Conservation (phyloP, 2,888 invertebrate species). For the Bombylius discolor region DNA sequence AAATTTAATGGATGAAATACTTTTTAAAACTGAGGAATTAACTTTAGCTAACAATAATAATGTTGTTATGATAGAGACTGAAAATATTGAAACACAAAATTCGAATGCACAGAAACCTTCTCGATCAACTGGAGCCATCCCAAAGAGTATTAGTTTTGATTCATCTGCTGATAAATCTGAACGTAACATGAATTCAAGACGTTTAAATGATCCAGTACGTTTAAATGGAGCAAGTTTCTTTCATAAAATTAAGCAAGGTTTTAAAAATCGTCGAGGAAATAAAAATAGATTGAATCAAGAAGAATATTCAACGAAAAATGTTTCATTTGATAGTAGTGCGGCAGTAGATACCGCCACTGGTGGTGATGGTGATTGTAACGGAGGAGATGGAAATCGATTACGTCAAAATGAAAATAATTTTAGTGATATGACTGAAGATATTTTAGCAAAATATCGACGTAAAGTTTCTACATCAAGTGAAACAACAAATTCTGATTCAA, state of each 20-base stretch:
- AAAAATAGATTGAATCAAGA: constrained; percentile 18
- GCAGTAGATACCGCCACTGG: constrained; percentile 1
- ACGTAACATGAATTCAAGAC: constrained; percentile 32
- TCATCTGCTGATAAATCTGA: constrained; percentile 73
- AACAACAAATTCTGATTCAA: constrained; percentile 37
- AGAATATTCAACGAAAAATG: constrained; percentile 22
- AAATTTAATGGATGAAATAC: constrained; percentile 18
- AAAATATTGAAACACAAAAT: constrained; percentile 7
- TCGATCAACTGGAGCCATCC: constrained; percentile 69
- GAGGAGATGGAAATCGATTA: not conserved
- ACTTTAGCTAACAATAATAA: constrained; percentile 21
- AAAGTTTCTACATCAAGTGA: constrained; percentile 44
- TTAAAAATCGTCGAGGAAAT: constrained; percentile 50
- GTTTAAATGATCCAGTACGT: constrained; percentile 26
- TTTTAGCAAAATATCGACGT: constrained; percentile 84
- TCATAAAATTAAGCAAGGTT: constrained; percentile 55
- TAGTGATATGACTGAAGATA: constrained; percentile 75
- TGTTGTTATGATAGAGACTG: constrained; percentile 1
- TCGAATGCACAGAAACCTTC: constrained; percentile 32
- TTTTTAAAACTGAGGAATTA: constrained; percentile 27
- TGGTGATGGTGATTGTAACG: constrained; percentile 6
- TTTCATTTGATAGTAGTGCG: constrained; percentile 25
- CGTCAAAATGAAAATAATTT: constrained; percentile 19
- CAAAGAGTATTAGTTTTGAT: constrained; percentile 85
- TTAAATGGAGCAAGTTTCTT: constrained; percentile 50